A percentile compares a stretch with the other conserved stretches of the same genome.
phyloP scores from a whole-genome alignment of 2,888 invertebrate species.

The Scaptomyza polygonia region DNA sequence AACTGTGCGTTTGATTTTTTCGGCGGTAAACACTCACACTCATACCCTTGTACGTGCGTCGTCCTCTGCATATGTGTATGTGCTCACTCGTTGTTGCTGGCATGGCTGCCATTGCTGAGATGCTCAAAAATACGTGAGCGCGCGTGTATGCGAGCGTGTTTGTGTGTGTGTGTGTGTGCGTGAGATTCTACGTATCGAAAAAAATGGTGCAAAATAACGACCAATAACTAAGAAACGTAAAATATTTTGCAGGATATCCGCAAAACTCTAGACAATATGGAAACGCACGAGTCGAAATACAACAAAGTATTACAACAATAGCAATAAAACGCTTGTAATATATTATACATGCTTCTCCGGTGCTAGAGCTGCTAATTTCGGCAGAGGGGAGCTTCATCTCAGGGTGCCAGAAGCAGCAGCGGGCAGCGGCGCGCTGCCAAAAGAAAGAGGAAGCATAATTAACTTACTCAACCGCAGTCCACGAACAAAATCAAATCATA shows the following conservation, averaged over 20 bases:
- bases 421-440: conserved; percentile 56
- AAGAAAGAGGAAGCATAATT: conserved; percentile 60
- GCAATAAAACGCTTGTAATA: conserved; percentile 56
- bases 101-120: conserved; percentile 67
- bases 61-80: conserved; percentile 53
- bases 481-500: conserved; percentile 23
- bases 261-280: conserved; percentile 52
- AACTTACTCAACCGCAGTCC: conserved; percentile 34
- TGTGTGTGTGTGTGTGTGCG: conserved; percentile 64
- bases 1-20: conserved; percentile 80
- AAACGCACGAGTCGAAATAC: conserved; percentile 50
- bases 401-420: conserved; percentile 58
- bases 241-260: conserved; percentile 71
- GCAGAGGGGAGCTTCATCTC: conserved; percentile 54
- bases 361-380: conserved; percentile 54
- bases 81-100: conserved; percentile 66
- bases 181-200: conserved; percentile 81
- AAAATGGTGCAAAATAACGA: conserved; percentile 83
- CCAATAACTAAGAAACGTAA: conserved; percentile 72
- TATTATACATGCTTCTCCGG: conserved; percentile 50
- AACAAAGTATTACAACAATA: conserved; percentile 36
- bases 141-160: conserved; percentile 40
- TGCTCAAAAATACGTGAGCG: conserved; percentile 60
- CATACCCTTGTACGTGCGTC: conserved; percentile 66
- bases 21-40: conserved; percentile 80